These are phyloP conservation scores for Oophaga pumilio DNA, from an alignment of 2,113 vertebrate species.

Conservation along the genomic window DNA sequence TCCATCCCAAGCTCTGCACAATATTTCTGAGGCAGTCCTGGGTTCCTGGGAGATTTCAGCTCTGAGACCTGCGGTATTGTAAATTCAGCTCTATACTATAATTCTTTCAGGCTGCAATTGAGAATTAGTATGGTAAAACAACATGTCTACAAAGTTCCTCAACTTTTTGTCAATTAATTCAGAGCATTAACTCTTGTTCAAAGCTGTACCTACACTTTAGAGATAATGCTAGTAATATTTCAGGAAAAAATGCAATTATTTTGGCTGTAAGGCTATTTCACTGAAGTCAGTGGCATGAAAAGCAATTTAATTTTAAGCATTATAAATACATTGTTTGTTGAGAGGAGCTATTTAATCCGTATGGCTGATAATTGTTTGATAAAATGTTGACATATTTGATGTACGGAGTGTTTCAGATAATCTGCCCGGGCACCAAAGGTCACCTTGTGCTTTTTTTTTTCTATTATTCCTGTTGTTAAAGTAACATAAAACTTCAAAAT, in stretches of 20 bases:
- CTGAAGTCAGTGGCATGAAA: constrained; percentile 6
- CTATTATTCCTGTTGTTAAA: not conserved
- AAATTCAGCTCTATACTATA: not conserved
- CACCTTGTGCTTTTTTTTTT: not conserved
- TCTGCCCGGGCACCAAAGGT: not conserved
- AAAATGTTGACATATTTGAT: constrained; percentile 46
- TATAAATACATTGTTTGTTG: constrained; percentile 37
- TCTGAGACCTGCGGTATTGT: not conserved
- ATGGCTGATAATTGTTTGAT: constrained; percentile 43
- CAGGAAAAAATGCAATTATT: constrained; percentile 20
- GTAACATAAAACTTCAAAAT: not conserved
- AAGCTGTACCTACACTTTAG: not conserved
- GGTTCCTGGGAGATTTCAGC: not conserved
- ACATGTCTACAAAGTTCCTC: not conserved
- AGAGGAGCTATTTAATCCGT: constrained; percentile 35
- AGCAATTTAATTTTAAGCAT: constrained; percentile 39
- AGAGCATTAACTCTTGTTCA: not conserved
- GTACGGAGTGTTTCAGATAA: constrained; percentile 16
- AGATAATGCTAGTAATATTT: constrained; percentile 2
- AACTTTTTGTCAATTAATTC: not conserved
- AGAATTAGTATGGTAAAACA: not conserved
- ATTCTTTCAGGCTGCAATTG: not conserved
- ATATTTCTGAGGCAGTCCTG: not conserved
- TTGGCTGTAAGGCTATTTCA: not conserved
- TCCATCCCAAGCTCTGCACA: not conserved